Base-by-base conservation (phyloP, 2,888 invertebrate species). In the Pammene fasciana region DNA sequence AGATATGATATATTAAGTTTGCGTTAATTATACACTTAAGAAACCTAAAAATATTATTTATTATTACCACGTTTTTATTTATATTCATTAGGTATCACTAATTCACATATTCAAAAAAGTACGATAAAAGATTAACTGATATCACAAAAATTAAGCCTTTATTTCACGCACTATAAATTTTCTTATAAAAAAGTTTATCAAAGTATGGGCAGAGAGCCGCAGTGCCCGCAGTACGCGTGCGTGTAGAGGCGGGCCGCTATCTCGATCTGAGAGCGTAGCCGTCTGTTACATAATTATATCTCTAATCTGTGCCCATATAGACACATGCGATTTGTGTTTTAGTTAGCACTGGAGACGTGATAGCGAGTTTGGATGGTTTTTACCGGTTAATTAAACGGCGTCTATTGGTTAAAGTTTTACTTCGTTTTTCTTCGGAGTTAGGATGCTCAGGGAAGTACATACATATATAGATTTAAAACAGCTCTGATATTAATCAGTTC, bases 261-360 rank as follows among this genome's bases (percentile, higher is more conserved):
- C 86, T 80, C 79, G 80, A 81, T 71, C 62, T 71, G 67, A 71
- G 71, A 82, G 79, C 80, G 78, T 77, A 78, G 77, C 78, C 70
- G 78, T 76, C 75, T 75, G 82, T 89, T 88, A 88, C 85, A 88
- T 89, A 88, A 88, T 84, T 83, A 80, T 84, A 60, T 70, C 57
- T 68, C 45, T 68, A 68, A 72, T 72, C 72, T 72, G 50, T 72
- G 54, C 64, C 67, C 72, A 72, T 70, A 68, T 54, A 71, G 71
- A 72, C 64, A 56, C 60, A 55, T 50, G 57, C 72, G 66, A 60
- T 66, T 72, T 68, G 61, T 41, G 62, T 62, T 68, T 55, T 62
- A 68, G 62, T 68, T 50, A 48, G 41, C 67, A 56, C 54, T 26
- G 36, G 41, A 62, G 56, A n/a, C 55, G 55, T 61, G 67, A 68